Evolutionary conservation across 1,140 invertebrate species (phyloP).

Genomic region (Ruditapes philippinarum): DNA sequence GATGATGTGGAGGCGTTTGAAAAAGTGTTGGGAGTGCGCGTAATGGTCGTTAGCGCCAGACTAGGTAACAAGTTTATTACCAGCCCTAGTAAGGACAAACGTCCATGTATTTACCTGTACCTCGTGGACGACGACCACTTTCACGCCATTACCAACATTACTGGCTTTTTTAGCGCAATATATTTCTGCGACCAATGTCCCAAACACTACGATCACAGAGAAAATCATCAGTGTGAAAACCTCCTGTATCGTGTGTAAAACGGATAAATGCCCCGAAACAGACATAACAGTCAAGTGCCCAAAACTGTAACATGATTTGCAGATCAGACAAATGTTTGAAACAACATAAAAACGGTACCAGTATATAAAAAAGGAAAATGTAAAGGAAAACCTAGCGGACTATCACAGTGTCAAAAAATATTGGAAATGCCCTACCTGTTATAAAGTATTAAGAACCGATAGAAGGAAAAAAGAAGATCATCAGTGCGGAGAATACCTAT

Average conservation of each 20-base stretch:
- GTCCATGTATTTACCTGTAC: slow-evolving; percentile 12
- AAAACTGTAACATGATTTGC: slow-evolving; percentile 25
- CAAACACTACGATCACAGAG: slow-evolving; percentile 31
- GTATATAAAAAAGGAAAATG: neutral
- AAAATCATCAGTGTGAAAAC: slow-evolving; percentile 24
- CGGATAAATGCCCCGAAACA: neutral
- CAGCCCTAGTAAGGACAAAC: neutral
- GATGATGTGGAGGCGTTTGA: slow-evolving; percentile 5
- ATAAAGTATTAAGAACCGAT: neutral
- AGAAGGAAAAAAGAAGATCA: neutral
- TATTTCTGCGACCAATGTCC: slow-evolving; percentile 26
- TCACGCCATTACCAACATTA: slow-evolving; percentile 49
- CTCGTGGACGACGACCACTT: slow-evolving; percentile 33
- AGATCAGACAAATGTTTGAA: slow-evolving; percentile 19
- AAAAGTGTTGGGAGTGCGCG: slow-evolving; percentile 5
- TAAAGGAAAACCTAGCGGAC: neutral
- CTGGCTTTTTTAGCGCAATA: slow-evolving; percentile 16
- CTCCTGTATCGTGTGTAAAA: slow-evolving; percentile 31
- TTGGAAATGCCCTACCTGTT: neutral
- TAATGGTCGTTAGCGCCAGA: neutral
- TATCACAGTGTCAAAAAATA: neutral
- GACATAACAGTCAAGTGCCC: neutral
- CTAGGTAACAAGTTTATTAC: slow-evolving; percentile 33
- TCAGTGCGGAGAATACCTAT: too few species aligned
- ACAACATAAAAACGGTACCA: neutral